phyloP scores from a whole-genome alignment of 2,797 vertebrate species.

The Bovichtus variegatus region DNA sequence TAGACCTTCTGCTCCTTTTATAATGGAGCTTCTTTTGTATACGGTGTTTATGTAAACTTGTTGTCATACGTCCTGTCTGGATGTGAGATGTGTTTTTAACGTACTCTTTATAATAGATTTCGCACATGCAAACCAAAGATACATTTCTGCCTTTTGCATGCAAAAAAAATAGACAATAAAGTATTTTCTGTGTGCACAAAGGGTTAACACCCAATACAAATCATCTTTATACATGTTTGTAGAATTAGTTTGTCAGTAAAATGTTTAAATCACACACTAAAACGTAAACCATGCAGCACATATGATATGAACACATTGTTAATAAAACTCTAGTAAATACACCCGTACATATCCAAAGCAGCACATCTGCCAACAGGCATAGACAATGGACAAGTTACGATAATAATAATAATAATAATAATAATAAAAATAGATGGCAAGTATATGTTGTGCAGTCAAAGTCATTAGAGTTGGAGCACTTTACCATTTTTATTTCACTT shows the following conservation, averaged over 20 bases:
- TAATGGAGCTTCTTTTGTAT: too few relatives aligned
- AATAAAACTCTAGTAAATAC: not conserved
- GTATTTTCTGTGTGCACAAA: too few relatives aligned
- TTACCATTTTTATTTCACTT: not conserved
- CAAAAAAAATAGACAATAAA: too few relatives aligned
- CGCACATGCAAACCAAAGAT: too few relatives aligned
- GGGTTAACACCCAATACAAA: not conserved
- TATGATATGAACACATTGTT: too few relatives aligned
- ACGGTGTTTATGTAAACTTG: too few relatives aligned
- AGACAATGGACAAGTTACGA: not conserved
- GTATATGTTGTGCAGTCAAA: not conserved
- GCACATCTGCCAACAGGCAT: not conserved
- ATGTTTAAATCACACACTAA: not conserved
- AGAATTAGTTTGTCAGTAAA: not conserved
- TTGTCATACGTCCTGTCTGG: too few relatives aligned
- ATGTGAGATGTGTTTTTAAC: too few relatives aligned
- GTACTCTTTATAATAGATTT: too few relatives aligned
- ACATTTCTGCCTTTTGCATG: too few relatives aligned
- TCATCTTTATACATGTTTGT: not conserved
- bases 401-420: not conserved
- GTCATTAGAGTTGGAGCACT: not conserved
- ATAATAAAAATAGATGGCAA: not conserved
- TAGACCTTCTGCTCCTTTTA: too few relatives aligned
- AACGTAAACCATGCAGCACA: not conserved
- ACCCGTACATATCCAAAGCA: not conserved